Conservation (phyloP, 2,113 vertebrate genomes). For the Stictonetta naevosa region DNA sequence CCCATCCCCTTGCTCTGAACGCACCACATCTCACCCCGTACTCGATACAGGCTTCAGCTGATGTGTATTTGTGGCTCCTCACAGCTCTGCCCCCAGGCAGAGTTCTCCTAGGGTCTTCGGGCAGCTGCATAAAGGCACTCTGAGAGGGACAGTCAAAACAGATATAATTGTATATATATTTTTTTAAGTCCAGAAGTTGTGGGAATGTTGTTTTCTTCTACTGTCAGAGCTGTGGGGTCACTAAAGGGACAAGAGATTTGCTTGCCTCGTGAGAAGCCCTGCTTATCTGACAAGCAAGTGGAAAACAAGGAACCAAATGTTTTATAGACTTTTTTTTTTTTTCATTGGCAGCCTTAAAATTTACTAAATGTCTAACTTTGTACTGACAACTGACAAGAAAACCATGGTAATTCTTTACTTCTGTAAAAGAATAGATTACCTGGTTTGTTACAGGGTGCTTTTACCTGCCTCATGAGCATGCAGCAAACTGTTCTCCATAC, state of each 20-base stretch:
- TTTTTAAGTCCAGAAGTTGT: background rate
- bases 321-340: too few species aligned
- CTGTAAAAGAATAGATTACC: too few species aligned
- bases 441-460: background rate
- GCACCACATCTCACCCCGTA: rapidly evolving
- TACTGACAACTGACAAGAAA: too few species aligned
- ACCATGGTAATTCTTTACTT: too few species aligned
- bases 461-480: background rate
- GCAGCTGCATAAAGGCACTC: background rate
- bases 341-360: too few species aligned
- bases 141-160: background rate
- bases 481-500: background rate
- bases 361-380: too few species aligned
- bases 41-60: background rate
- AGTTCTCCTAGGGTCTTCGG: background rate
- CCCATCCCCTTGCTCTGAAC: background rate
- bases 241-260: too few species aligned
- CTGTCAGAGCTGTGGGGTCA: background rate
- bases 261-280: too few species aligned
- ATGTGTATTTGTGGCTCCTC: rapidly evolving
- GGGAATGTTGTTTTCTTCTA: background rate
- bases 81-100: too few species aligned
- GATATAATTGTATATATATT: background rate
- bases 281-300: too few species aligned
- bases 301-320: too few species aligned